phyloP scores from a whole-genome alignment of 1,140 invertebrate genomes.

The Pygmarrhopalites habei region DNA sequence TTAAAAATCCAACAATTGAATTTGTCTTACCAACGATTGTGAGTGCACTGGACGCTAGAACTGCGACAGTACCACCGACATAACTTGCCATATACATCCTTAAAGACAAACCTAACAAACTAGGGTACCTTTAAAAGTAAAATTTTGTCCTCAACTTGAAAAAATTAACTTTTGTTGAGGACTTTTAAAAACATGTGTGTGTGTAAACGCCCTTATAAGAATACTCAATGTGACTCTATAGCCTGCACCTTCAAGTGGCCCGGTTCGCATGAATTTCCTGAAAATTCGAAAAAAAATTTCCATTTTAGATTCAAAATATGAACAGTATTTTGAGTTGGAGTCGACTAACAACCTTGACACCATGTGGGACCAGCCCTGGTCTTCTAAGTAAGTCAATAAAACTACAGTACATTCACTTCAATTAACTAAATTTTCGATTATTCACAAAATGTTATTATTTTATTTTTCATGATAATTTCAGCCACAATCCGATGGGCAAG shows the following conservation, averaged over 20 bases:
- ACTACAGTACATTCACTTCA: not conserved
- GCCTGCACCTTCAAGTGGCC: not conserved
- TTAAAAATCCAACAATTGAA: too few species aligned
- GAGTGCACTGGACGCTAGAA: constrained; percentile 14
- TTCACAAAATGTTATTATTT: too few species aligned
- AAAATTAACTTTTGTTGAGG: not conserved
- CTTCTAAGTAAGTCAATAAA: not conserved
- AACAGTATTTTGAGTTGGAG: not conserved
- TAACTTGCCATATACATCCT: constrained; percentile 18
- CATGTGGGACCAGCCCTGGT: not conserved
- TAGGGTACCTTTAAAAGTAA: not conserved
- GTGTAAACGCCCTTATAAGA: not conserved
- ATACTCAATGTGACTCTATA: not conserved
- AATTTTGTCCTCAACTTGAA: not conserved
- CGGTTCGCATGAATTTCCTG: not conserved
- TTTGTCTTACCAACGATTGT: constrained; percentile 20
- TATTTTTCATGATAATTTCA: not conserved
- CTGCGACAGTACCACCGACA: constrained; percentile 24
- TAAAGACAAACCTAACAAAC: not conserved
- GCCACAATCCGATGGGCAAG: constrained; percentile 21
- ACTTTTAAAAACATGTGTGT: not conserved
- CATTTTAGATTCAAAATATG: too few species aligned
- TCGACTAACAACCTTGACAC: not conserved
- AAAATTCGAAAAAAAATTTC: not conserved
- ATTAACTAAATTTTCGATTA: too few species aligned